Evolutionary conservation across 1,140 invertebrate genomes (phyloP).

Genomic region (Zaprionus taronus): DNA sequence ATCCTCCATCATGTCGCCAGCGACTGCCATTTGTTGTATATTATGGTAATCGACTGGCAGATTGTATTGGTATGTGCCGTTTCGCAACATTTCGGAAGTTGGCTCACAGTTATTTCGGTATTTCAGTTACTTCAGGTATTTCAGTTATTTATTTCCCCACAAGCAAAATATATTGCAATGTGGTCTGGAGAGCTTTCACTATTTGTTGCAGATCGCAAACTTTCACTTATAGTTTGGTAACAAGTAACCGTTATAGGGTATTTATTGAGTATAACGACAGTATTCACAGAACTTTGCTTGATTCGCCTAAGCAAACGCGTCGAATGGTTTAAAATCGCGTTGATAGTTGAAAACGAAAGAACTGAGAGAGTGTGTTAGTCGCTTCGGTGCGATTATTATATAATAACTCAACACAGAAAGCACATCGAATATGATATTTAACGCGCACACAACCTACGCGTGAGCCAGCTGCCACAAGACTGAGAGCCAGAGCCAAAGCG

Average conservation of each 20-base stretch:
- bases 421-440: slow-evolving; percentile 28
- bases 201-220: slow-evolving; percentile 58
- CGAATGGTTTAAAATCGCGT: slow-evolving; percentile 45
- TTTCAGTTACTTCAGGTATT: not conserved
- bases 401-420: slow-evolving; percentile 56
- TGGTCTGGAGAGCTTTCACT: slow-evolving; percentile 55
- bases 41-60: slow-evolving; percentile 80
- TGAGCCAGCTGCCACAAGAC: slow-evolving; percentile 80
- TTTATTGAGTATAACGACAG: slow-evolving; percentile 32
- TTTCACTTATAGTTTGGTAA: slow-evolving; percentile 63
- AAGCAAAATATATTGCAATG: slow-evolving; percentile 19
- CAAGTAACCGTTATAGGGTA: slow-evolving; percentile 12
- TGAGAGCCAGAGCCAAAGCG: slow-evolving; percentile 50
- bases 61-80: slow-evolving; percentile 74
- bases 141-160: not conserved
- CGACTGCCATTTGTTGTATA: slow-evolving; percentile 82
- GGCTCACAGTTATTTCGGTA: slow-evolving; percentile 2
- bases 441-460: slow-evolving; percentile 78
- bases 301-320: slow-evolving; percentile 49
- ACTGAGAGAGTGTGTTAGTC: slow-evolving; percentile 34
- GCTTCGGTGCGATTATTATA: slow-evolving; percentile 64
- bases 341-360: slow-evolving; percentile 61
- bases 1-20: slow-evolving; percentile 88
- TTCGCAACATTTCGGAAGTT: slow-evolving; percentile 70
- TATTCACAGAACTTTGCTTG: slow-evolving; percentile 43